Evolutionary conservation across 1,140 invertebrate genomes (phyloP).

Genomic region (Bombus consobrinus): DNA sequence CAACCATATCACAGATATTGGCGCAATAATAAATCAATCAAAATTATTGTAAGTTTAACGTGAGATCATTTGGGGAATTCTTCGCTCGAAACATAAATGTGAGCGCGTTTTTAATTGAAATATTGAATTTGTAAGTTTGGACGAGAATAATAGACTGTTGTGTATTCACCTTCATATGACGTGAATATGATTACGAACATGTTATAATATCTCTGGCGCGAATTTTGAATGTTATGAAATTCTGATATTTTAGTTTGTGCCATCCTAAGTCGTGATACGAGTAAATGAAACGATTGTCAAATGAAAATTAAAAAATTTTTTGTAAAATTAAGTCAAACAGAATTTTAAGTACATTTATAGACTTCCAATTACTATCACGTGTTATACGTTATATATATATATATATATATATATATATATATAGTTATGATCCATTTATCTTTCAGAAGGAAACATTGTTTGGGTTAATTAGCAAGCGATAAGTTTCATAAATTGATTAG

Average conservation of each 20-base stretch:
- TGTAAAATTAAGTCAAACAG: background rate
- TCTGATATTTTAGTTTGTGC: background rate
- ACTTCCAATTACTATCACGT: background rate
- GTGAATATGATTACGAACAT: background rate
- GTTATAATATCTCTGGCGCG: background rate
- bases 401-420: too few species aligned
- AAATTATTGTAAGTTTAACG: background rate
- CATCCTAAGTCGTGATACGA: background rate
- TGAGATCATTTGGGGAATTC: background rate
- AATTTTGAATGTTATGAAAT: background rate
- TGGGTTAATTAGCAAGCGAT: background rate
- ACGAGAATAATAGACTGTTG: background rate
- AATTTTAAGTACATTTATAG: background rate
- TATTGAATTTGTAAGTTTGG: background rate
- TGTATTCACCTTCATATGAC: background rate
- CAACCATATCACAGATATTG: background rate
- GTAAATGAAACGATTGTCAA: background rate
- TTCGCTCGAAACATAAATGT: too few species aligned
- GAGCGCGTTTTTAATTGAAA: background rate
- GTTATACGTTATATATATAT: background rate
- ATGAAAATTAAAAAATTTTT: background rate
- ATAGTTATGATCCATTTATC: background rate
- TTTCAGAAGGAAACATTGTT: background rate
- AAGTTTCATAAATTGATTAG: background rate
- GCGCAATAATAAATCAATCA: too few species aligned